Conservation (phyloP, 1,140 invertebrate genomes). For the Macrotrachela quadricornifera region DNA sequence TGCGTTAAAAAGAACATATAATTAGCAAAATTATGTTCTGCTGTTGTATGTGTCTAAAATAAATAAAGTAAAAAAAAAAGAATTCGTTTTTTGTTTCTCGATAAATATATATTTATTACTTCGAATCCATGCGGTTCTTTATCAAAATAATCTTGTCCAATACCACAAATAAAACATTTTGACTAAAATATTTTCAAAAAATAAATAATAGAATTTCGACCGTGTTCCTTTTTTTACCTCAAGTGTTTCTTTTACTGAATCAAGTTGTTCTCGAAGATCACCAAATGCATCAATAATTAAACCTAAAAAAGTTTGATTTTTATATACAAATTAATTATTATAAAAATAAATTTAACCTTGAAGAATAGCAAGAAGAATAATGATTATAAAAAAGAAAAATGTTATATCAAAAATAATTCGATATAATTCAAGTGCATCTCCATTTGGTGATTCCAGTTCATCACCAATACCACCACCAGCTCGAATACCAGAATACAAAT, state of each 20-base stretch:
- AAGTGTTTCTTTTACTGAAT: slow-evolving; percentile 96
- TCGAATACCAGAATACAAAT: slow-evolving; percentile 92
- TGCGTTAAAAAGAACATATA: slow-evolving; percentile 99
- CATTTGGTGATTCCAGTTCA: slow-evolving; percentile 90
- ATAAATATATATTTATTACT: not conserved
- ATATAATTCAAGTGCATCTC: slow-evolving; percentile 84
- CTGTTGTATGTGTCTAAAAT: slow-evolving; percentile 58
- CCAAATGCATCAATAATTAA: slow-evolving; percentile 99
- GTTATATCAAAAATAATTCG: slow-evolving; percentile 98
- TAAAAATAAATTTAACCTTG: slow-evolving; percentile 48
- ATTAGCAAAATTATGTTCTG: slow-evolving; percentile 99
- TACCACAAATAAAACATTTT: slow-evolving; percentile 98
- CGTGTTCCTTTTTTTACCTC: slow-evolving; percentile 43
- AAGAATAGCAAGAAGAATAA: slow-evolving; percentile 96
- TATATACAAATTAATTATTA: not conserved
- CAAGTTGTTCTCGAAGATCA: slow-evolving; percentile 93
- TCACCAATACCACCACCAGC: slow-evolving; percentile 97
- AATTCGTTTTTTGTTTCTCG: no score
- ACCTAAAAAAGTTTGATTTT: slow-evolving; percentile 42
- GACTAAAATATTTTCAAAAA: slow-evolving; percentile 43
- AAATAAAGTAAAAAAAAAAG: no score
- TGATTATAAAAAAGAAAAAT: slow-evolving; percentile 99
- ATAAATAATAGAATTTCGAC: no score
- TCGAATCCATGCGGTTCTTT: slow-evolving; percentile 81
- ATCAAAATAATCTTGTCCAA: slow-evolving; percentile 97